These are phyloP conservation scores for Vesta saturnalis DNA, from an alignment of 2,888 invertebrate species.

Conservation along the genomic window DNA sequence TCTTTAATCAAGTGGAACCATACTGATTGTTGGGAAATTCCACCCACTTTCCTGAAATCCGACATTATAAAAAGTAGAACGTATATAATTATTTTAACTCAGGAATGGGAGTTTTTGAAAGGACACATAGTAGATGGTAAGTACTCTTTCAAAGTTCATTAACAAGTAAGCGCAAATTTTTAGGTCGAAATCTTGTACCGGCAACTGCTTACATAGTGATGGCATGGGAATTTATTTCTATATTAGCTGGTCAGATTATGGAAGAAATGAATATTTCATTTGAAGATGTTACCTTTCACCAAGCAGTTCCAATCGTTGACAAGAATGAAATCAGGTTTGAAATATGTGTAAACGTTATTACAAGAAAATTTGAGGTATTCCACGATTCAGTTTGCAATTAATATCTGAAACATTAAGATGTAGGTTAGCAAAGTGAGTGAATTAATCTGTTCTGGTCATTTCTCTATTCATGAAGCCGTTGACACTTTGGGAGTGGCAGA, in stretches of 20 bases:
- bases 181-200: conserved; percentile 63
- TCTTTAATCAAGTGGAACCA: conserved; percentile 92
- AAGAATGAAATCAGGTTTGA: not conserved
- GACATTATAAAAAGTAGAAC: no score
- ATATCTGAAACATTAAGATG: no score
- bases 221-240: conserved; percentile 67
- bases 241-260: conserved; percentile 38
- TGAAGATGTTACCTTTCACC: not conserved
- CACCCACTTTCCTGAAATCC: no score
- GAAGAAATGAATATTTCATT: not conserved
- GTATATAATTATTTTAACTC: no score
- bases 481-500: no score
- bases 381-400: no score
- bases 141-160: not conserved
- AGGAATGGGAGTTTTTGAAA: no score
- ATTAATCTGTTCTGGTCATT: no score
- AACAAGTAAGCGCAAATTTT: no score
- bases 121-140: conserved; percentile 88
- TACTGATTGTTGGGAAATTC: conserved; percentile 73
- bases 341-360: no score
- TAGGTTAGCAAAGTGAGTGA: no score
- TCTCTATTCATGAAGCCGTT: no score
- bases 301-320: not conserved
- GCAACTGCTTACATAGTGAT: conserved; percentile 68
- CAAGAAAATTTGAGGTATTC: not conserved